Percentiles rank a stretch among this genome's conserved stretches.
Conservation (phyloP, 2,888 invertebrate genomes). For the Timema cristinae region DNA sequence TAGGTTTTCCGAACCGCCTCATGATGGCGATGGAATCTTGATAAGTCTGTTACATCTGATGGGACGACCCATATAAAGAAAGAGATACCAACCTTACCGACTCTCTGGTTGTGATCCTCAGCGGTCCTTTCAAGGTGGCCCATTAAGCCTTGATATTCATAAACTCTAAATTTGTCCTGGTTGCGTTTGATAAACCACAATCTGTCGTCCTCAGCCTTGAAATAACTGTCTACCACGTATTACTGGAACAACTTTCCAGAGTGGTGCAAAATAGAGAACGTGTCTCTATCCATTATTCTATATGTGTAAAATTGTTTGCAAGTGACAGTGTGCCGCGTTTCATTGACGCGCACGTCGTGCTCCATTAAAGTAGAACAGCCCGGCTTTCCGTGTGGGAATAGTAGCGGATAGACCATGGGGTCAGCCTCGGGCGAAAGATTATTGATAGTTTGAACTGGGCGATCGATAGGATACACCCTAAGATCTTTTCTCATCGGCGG, state of each 20-base stretch:
- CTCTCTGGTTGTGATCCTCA: not conserved
- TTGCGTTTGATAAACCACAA: not conserved
- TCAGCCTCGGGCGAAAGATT: too few species aligned
- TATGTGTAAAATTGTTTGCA: too few species aligned
- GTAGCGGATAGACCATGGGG: too few species aligned
- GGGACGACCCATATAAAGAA: conserved; percentile 18
- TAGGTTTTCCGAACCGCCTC: not conserved
- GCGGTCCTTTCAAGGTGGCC: too few species aligned
- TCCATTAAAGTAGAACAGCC: too few species aligned
- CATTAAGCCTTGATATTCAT: not conserved
- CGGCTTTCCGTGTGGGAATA: too few species aligned
- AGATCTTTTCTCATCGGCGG: not conserved
- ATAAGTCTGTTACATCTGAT: not conserved
- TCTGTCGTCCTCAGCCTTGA: not conserved
- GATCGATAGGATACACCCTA: too few species aligned
- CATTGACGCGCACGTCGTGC: too few species aligned
- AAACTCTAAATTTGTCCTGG: not conserved
- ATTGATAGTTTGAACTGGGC: too few species aligned
- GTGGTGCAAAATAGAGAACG: not conserved
- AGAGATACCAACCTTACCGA: not conserved
- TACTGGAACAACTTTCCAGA: conserved; percentile 9
- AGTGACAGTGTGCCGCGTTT: too few species aligned
- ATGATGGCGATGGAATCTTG: conserved; percentile 7
- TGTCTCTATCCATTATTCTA: not conserved
- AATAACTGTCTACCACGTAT: conserved; percentile 5